phyloP scores from a whole-genome alignment of 2,113 vertebrate species.

The Gasterosteus nipponicus region DNA sequence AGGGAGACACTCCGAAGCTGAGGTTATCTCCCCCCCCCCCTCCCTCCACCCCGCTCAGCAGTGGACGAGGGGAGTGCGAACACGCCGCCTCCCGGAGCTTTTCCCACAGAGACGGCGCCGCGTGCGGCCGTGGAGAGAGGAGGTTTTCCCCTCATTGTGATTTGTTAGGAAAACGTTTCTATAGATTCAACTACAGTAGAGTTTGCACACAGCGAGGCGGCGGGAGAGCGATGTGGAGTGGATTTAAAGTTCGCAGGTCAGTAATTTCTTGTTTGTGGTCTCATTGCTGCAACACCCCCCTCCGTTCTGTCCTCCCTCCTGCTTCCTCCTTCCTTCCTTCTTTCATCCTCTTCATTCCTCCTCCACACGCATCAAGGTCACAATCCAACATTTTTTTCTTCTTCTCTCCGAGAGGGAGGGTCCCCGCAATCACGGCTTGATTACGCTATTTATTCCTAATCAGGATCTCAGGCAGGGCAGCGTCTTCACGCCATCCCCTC shows the following conservation, averaged over 20 bases:
- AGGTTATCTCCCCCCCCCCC: conserved; percentile 34
- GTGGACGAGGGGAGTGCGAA: conserved; percentile 38
- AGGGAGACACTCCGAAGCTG: conserved; percentile 51
- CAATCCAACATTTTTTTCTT: conserved; percentile 36
- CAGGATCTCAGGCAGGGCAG: conserved; percentile 45
- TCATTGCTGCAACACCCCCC: conserved; percentile 29
- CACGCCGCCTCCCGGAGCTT: conserved; percentile 43
- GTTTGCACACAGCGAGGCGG: conserved; percentile 42
- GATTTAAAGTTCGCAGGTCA: conserved; percentile 43
- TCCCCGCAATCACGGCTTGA: conserved; percentile 72
- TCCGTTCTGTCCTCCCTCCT: background rate
- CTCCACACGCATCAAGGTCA: conserved; percentile 54
- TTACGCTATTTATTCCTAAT: conserved; percentile 71
- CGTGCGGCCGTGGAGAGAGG: conserved; percentile 37
- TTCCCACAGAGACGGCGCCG: conserved; percentile 50
- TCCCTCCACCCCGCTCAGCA: conserved; percentile 25
- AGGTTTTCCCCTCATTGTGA: conserved; percentile 49
- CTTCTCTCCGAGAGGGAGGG: background rate
- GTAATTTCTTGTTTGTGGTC: background rate
- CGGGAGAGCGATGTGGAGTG: conserved; percentile 43
- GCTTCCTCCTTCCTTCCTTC: background rate
- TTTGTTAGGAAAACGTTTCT: conserved; percentile 71
- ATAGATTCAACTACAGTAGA: conserved; percentile 26
- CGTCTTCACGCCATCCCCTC: conserved; percentile 35
- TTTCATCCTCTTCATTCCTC: background rate